These are phyloP conservation scores for Pseudocheirus occidentalis DNA, from an alignment of 2,797 vertebrate genomes.

Conservation along the genomic window DNA sequence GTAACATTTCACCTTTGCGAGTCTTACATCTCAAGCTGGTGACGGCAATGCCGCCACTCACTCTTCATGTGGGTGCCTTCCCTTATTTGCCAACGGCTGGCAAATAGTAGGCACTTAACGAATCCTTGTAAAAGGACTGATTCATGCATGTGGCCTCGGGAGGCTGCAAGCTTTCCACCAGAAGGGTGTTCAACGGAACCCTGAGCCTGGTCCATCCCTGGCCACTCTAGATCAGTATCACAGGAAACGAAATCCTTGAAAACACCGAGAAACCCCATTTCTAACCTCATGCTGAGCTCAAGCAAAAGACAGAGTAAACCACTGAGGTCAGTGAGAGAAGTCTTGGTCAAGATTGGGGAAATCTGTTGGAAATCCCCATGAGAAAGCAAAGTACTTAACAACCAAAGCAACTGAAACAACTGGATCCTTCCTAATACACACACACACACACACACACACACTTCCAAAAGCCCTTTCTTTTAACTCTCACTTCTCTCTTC, in stretches of 20 bases:
- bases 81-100: background rate
- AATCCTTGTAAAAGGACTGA: background rate
- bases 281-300: background rate
- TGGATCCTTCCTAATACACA: background rate
- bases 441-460: no score
- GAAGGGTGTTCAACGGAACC: background rate
- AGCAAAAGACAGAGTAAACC: background rate
- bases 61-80: background rate
- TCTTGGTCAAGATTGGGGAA: background rate
- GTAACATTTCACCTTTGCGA: background rate
- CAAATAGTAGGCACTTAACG: background rate
- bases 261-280: conserved; percentile 36
- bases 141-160: conserved; percentile 14
- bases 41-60: background rate
- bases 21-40: background rate
- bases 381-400: conserved; percentile 6
- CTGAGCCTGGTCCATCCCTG: background rate
- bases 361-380: background rate
- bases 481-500: background rate
- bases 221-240: background rate
- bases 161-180: conserved; percentile 1
- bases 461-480: background rate
- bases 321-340: background rate
- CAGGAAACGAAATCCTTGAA: conserved; percentile 19
- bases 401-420: conserved; percentile 28